Evolutionary conservation across 23 tunicate genomes (phyloP), one percentile per base, ranked within the genome.

Genomic region (Corella eumyota): DNA sequence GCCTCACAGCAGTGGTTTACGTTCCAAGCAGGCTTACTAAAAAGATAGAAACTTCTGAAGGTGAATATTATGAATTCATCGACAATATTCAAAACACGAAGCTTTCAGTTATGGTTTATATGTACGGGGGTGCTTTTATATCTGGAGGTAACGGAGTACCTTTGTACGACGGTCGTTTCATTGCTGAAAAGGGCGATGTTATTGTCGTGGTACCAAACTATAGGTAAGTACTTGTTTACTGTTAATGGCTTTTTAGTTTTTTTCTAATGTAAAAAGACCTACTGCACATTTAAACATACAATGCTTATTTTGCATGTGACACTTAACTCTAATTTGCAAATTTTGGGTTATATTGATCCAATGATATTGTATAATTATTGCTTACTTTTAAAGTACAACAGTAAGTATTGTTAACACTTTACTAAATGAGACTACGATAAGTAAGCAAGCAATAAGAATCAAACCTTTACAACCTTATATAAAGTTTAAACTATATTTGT

Each of bases 71-170:
- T 34, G 30, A 30, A 19, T 46, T 82, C 21, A 26, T 58, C 13
- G 64, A 48, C 58, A 28, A 60, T 34, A 23, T 67, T n/a, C 17
- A 31, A 47, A n/a, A 45, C 0, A 40, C 25, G 4, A 33, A 47
- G 2, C 52, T 63, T 22, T 61, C 88, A 0, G 92, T 82, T n/a
- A 82, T 82, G 92, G 76, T 82, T 0, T 82, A 66, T 35, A 38
- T 73, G 32, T 54, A 73, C 50, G 92, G 92, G 29, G 92, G 92
- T 27, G 92, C 92, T 13, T 82, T 82, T 31, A 68, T 74, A 13
- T 68, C 76, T 33, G 92, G 92, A 6, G 75, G 70, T 61, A 74
- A 67, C 55, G 76, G 68, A 26, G 51, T 74, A 5, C 53, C 74
- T 30, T 47, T 82, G 30, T 82, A 82, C 35, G 92, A 82, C 51